Evolutionary conservation across 1,140 invertebrate genomes (phyloP).

Genomic region (Drosophila varians): DNA sequence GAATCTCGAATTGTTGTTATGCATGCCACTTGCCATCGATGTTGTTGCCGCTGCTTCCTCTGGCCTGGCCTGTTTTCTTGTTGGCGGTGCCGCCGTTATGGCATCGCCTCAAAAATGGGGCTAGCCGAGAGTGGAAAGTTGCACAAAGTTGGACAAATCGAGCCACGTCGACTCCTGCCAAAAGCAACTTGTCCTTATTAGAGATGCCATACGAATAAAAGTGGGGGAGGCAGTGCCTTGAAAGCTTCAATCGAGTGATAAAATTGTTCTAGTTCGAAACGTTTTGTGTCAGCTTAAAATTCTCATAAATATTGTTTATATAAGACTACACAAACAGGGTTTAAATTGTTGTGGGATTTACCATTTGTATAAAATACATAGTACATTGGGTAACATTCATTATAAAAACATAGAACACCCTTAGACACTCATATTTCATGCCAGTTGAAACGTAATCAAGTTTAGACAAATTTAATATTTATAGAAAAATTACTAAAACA

Average conservation of each 20-base stretch:
- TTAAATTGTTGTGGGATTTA: too few relatives aligned
- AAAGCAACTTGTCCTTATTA: constrained; percentile 34
- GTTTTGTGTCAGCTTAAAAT: neutral
- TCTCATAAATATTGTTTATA: neutral
- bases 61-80: constrained; percentile 17
- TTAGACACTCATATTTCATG: neutral
- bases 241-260: constrained; percentile 2
- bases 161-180: constrained; percentile 37
- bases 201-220: constrained; percentile 7
- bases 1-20: constrained; percentile 59
- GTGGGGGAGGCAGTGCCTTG: constrained; percentile 2
- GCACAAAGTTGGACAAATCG: constrained; percentile 33
- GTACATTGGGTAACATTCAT: neutral
- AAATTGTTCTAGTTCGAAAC: neutral
- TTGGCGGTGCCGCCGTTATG: constrained; percentile 36
- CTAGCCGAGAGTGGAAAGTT: constrained; percentile 35
- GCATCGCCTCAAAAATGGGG: constrained; percentile 50
- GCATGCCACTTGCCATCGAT: constrained; percentile 37
- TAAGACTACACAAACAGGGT: neutral
- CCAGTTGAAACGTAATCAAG: neutral
- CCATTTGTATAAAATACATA: too few relatives aligned
- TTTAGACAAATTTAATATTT: neutral
- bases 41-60: constrained; percentile 17
- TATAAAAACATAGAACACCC: neutral
- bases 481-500: neutral